Conservation (phyloP, 2,113 vertebrate genomes). For the Elephas maximus region DNA sequence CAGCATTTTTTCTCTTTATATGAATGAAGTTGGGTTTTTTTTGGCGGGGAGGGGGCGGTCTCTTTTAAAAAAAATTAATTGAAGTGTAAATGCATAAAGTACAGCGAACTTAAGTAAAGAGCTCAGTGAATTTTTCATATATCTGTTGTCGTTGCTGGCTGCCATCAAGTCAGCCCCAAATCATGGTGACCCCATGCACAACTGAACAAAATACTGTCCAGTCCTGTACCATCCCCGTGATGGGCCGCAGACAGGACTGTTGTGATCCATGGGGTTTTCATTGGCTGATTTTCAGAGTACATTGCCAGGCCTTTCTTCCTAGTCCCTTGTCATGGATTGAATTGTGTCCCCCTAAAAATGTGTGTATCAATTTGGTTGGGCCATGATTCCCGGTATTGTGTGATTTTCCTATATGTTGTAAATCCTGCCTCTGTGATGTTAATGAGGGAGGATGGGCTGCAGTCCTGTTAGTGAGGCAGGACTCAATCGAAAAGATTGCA, state of each 20-base stretch:
- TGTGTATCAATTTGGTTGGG: too few relatives aligned
- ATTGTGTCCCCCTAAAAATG: too few relatives aligned
- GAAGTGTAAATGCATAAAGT: not conserved
- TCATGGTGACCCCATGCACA: not conserved
- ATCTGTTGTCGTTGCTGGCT: rapidly evolving
- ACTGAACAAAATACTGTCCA: not conserved
- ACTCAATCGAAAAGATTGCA: too few relatives aligned
- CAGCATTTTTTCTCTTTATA: too few relatives aligned
- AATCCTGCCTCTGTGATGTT: too few relatives aligned
- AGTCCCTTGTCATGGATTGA: too few relatives aligned
- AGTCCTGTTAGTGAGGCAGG: too few relatives aligned
- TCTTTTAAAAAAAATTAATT: not conserved
- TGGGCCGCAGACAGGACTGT: not conserved
- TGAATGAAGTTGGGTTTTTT: not conserved
- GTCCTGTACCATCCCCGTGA: not conserved
- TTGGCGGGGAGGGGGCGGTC: not conserved
- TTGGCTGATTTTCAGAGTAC: not conserved
- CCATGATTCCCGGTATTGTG: too few relatives aligned
- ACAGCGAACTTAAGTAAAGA: not conserved
- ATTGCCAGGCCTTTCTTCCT: not conserved
- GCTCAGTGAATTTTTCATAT: too few relatives aligned
- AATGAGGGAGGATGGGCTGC: too few relatives aligned
- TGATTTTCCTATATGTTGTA: too few relatives aligned
- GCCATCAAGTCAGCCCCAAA: not conserved
- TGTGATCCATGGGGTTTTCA: not conserved